These are phyloP conservation scores for Xenopus laevis DNA, from an alignment of 2,113 vertebrate genomes.

Conservation along the genomic window DNA sequence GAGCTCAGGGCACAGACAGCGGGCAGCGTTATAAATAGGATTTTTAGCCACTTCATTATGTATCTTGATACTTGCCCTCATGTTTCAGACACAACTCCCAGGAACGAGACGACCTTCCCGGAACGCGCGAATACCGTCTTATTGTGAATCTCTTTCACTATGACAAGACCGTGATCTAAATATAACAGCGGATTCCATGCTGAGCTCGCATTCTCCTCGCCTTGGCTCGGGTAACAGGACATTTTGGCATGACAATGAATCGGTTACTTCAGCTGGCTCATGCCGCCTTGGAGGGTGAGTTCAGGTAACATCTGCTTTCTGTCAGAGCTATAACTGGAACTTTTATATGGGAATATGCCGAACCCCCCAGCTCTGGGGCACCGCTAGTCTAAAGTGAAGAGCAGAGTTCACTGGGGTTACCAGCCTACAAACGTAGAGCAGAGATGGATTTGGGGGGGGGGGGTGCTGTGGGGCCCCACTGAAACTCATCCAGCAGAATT, in stretches of 20 bases:
- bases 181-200: neutral
- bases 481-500: neutral
- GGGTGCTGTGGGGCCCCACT: no score
- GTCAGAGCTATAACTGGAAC: conserved; percentile 7
- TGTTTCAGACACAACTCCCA: conserved; percentile 15
- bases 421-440: no score
- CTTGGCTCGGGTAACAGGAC: conserved; percentile 4
- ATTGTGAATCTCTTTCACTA: conserved; percentile 25
- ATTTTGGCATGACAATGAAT: conserved; percentile 27
- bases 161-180: conserved; percentile 13
- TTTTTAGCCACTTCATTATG: neutral
- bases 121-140: conserved; percentile 7
- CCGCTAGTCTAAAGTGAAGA: no score
- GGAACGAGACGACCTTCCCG: conserved; percentile 5
- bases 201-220: neutral
- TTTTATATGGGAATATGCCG: neutral
- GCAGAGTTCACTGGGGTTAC: no score
- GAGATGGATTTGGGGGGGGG: no score
- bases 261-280: conserved; percentile 4
- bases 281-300: conserved; percentile 1
- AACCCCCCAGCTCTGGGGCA: neutral
- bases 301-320: conserved; percentile 23
- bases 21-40: neutral
- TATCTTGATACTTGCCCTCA: conserved; percentile 11
- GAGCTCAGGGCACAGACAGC: neutral